These are phyloP conservation scores for Pristionchus japonicus DNA, from an alignment of 2,888 invertebrate species.

Conservation along the genomic window DNA sequence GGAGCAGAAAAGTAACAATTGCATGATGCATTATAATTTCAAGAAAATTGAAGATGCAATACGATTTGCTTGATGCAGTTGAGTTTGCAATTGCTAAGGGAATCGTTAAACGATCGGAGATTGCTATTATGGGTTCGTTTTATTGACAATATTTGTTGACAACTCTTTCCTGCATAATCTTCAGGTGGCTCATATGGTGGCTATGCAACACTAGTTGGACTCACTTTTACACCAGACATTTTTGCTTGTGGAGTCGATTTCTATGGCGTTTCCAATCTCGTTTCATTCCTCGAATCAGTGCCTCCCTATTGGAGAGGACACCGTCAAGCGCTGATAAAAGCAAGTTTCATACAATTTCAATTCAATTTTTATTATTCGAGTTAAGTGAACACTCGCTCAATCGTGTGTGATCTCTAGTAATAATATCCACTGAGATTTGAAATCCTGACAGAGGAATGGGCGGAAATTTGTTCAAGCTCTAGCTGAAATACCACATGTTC, in stretches of 20 bases:
- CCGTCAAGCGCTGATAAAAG: constrained; percentile 68
- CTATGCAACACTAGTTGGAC: constrained; percentile 72
- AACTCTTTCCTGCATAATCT: background rate
- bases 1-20: constrained; percentile 68
- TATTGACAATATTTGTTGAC: too few species aligned
- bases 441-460: background rate
- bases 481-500: too few species aligned
- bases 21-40: too few species aligned
- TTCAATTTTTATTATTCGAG: too few species aligned
- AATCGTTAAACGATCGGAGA: constrained; percentile 47
- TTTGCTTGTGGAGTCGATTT: constrained; percentile 74
- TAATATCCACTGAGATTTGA: too few species aligned
- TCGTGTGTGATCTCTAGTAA: too few species aligned
- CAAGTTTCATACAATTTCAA: background rate
- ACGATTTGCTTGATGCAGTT: constrained; percentile 65
- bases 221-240: constrained; percentile 73
- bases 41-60: constrained; percentile 54
- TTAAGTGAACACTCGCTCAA: too few species aligned
- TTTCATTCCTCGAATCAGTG: constrained; percentile 70
- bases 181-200: constrained; percentile 69
- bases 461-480: background rate
- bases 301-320: constrained; percentile 74
- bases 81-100: constrained; percentile 55
- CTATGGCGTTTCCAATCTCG: constrained; percentile 72
- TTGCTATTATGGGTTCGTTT: constrained; percentile 39